Percentiles rank a stretch among this genome's conserved stretches.
phyloP scores from a whole-genome alignment of 2,888 invertebrate species.

The Polyploca ridens region DNA sequence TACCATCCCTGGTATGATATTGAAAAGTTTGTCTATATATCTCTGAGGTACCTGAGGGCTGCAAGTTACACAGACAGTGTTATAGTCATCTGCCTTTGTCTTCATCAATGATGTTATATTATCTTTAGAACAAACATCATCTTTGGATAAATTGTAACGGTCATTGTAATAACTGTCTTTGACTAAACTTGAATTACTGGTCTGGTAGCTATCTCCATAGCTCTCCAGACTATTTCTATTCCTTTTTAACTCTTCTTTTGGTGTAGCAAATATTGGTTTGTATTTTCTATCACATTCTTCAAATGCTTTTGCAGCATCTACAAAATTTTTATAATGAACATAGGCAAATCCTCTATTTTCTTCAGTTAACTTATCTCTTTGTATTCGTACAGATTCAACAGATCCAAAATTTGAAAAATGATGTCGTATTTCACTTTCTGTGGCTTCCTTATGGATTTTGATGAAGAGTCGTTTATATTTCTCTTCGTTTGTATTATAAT shows the following conservation, averaged over 20 bases:
- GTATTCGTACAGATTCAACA: conserved; percentile 91
- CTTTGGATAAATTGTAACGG: conserved; percentile 27
- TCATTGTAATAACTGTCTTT: conserved; percentile 40
- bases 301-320: conserved; percentile 93
- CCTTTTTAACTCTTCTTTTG: conserved; percentile 85
- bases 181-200: conserved; percentile 37
- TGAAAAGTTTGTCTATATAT: conserved; percentile 92
- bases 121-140: conserved; percentile 37
- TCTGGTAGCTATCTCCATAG: conserved; percentile 36
- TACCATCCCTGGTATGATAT: conserved; percentile 89
- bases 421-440: conserved; percentile 89
- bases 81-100: conserved; percentile 75
- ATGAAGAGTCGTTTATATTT: conserved; percentile 91
- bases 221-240: conserved; percentile 58
- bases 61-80: conserved; percentile 88
- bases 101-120: conserved; percentile 42
- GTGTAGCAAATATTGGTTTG: conserved; percentile 96
- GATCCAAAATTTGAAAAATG: conserved; percentile 95
- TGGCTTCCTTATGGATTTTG: conserved; percentile 91
- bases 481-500: conserved; percentile 55
- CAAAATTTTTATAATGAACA: conserved; percentile 91
- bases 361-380: conserved; percentile 91
- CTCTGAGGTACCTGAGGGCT: conserved; percentile 89
- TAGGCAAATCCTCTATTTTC: conserved; percentile 95
- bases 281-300: conserved; percentile 94